Evolutionary conservation across 2,888 invertebrate species (phyloP).

Genomic region (Strigamia transsilvanica): DNA sequence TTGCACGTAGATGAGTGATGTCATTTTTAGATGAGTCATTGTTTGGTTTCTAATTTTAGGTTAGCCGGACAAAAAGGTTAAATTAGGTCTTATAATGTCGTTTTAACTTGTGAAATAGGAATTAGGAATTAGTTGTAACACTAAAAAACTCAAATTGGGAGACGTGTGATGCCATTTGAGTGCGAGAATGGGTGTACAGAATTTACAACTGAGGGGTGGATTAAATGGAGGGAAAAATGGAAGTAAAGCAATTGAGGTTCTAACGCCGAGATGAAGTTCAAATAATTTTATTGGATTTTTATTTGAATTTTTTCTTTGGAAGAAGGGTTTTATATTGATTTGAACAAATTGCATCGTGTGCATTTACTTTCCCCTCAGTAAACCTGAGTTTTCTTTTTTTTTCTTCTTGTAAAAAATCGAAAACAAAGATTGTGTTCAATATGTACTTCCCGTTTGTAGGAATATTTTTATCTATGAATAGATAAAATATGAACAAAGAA

Average conservation of each 20-base stretch:
- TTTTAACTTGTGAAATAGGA: background rate
- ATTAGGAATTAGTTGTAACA: background rate
- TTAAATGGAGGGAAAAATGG: constrained; percentile 15
- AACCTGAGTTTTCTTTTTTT: too few relatives aligned
- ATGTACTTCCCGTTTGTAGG: background rate
- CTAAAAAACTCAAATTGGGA: background rate
- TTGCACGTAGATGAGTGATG: background rate
- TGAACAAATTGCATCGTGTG: too few relatives aligned
- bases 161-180: background rate
- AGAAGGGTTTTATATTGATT: too few relatives aligned
- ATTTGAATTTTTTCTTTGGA: too few relatives aligned
- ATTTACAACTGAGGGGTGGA: background rate
- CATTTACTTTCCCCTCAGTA: too few relatives aligned
- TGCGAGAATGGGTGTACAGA: background rate
- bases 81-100: background rate
- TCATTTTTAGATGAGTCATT: background rate
- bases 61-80: background rate
- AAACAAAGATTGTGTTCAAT: background rate
- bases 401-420: too few relatives aligned
- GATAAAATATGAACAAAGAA: too few relatives aligned
- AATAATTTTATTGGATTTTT: too few relatives aligned
- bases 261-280: background rate
- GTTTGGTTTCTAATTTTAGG: background rate
- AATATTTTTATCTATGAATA: too few relatives aligned
- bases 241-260: background rate